Base-by-base conservation (phyloP, 2,797 vertebrate genomes). In the Micromesistius poutassou region DNA sequence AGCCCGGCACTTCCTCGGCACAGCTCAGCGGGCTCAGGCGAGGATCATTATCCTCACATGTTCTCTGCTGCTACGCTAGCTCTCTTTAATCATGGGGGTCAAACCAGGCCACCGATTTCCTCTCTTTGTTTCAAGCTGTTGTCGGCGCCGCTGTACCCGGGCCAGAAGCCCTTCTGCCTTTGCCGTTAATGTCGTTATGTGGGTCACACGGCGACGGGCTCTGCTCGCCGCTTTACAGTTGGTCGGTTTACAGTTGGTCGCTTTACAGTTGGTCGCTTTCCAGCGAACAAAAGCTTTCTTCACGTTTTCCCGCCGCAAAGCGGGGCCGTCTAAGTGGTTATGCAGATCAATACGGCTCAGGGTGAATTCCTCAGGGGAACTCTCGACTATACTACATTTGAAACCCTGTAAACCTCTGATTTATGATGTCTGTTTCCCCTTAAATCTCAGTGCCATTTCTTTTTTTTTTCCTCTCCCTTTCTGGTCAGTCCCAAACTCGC, bases 61-160 rank as follows among this genome's bases (percentile, higher is more conserved):
- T 80, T 82, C 81, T 79, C 77, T 12, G 19, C 83, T 36, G 78
- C 77, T 84, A 70, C 2, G 80, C 55, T 62, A 75, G 78, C 89
- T 80, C 46, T 76, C 62, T 85, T 83, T 88, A 90, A 92, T 91
- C 90, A 90, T 25, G 87, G 46, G 80, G 87, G 88, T 90, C 89
- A 88, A 46, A 76, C 76, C 77, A 70, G 82, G 84, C 80, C 83
- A 78, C 84, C 78, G 74, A 84, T 82, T 78, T 83, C 84, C 82
- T 80, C 87, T 81, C 78, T 82, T 85, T 78, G 80, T 81, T 77
- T 80, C 80, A 73, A 84, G 78, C 87, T 50, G 46, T 19, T 50
- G 83, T 70, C 66, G 25, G 66, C 4, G 46, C 46, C 19, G 16
- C 6, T 50, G 16, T 50, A 50, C 46, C 46, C 46, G 46, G 19